These are phyloP conservation scores for Oxyscelio sp. DNA, from an alignment of 2,888 invertebrate species.

Conservation along the genomic window DNA sequence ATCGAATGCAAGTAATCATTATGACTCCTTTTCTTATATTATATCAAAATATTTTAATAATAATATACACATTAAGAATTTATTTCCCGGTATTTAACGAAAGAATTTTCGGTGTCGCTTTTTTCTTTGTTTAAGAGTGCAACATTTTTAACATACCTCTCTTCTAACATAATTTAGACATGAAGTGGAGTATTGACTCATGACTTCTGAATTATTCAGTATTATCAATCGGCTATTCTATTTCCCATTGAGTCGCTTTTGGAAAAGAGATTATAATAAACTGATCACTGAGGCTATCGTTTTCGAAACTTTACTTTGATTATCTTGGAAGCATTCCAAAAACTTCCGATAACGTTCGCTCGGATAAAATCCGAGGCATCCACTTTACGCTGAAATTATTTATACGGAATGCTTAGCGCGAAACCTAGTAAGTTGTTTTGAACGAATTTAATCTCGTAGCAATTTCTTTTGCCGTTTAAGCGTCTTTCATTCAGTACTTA, in stretches of 20 bases:
- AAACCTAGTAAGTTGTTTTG: constrained; percentile 43
- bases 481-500: constrained; percentile 37
- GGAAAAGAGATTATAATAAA: constrained; percentile 69
- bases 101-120: too few species aligned
- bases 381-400: constrained; percentile 55
- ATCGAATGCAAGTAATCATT: too few species aligned
- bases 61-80: too few species aligned
- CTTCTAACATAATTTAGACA: constrained; percentile 27
- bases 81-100: too few species aligned
- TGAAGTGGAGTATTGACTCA: constrained; percentile 20
- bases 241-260: constrained; percentile 29
- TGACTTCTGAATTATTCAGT: constrained; percentile 66
- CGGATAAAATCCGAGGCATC: constrained; percentile 33
- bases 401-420: constrained; percentile 47
- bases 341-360: constrained; percentile 46
- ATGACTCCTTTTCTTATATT: too few species aligned
- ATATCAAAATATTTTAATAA: too few species aligned
- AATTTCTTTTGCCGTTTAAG: constrained; percentile 52
- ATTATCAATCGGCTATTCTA: constrained; percentile 56
- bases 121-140: too few species aligned
- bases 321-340: constrained; percentile 60
- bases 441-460: constrained; percentile 29
- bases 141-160: neutral
- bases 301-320: constrained; percentile 68
- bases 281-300: constrained; percentile 69